Evolutionary conservation across 2,113 vertebrate genomes (phyloP), one percentile per base, ranked within the genome.

Genomic region (Acanthochromis polyacanthus): DNA sequence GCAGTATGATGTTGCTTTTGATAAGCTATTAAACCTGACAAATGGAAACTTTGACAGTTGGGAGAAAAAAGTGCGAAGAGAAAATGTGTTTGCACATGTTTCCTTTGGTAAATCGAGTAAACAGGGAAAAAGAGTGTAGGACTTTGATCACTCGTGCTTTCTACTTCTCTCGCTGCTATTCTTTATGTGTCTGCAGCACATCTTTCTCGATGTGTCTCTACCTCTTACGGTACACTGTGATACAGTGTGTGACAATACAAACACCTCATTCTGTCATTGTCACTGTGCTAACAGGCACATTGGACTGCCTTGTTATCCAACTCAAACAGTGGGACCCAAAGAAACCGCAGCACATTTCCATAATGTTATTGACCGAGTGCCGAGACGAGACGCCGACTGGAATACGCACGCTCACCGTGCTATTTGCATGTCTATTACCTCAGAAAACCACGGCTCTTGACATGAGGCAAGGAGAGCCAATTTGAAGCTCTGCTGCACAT

Each of bases 391-490:
- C 28, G 22, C 71, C 1, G 61, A 66, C 70, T 74, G 72, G 60
- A 87, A 75, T 45, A 45, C 25, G 62, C 57, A 51, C 65, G 55
- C 69, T 72, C 43, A 8, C 50, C 19, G 62, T 64, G 67, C 72
- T 91, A 91, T 93, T 91, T 92, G 90, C 87, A 90, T 92, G 88
- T 87, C 90, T 90, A 90, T 92, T 89, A 91, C 82, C 82, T 85
- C 59, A 14, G 69, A 92, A 88, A 84, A 69, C 74, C 43, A 52
- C 32, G 16, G 67, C 75, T 86, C 85, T 65, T 62, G 46, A 78
- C 67, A 64, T 52, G 74, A 84, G 81, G 75, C 76, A 75, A 91
- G 83, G 72, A 79, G 79, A 93, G 88, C 68, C 88, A 92, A 90
- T 93, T 93, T 94, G 84, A 90, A 87, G 88, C 89, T 89, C 83